Base-by-base conservation (phyloP, 2,797 vertebrate species). In the Sebastolobus alascanus region DNA sequence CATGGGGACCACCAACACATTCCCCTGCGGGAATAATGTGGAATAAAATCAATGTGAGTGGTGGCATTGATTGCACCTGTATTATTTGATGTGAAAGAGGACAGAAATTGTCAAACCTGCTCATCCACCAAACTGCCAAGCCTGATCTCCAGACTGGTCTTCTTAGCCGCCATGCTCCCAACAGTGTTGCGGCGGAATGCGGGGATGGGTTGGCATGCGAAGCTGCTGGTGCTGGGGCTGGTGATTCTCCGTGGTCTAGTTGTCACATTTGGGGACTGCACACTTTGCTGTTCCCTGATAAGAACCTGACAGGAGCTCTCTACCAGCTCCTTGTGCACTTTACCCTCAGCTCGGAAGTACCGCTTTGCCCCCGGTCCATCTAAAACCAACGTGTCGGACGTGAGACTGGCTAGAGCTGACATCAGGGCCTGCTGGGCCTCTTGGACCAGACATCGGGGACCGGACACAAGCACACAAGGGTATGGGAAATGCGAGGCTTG, bases 1-100 rank as follows among this genome's bases (percentile, higher is more conserved):
- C 88, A 95, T 91, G 1, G 95, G 94, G 6, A 59, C 90, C 40
- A 95, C 91, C 73, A 93, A 55, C 13, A 89, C 89, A 68, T 93
- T 85, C n/a, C 77, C 92, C 95, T 95, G 83, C 35, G 55, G 18
- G 77, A 22, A 82, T 8, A 37, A 76, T n/a, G 8, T 18, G 1
- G 52, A 54, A 72, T 9, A 59, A 61, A 22, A 25, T 54, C 13
- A 82, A 25, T 22, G 11, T 60, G 37, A 37, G 61, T 61, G 3
- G 2, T 33, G 73, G 13, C 3, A 37, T 9, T 29, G 16, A 37
- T 9, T 29, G 16, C 6, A 22, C 12, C 3, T 55, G 16, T 4
- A 12, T 9, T 16, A 20, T 4, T 18, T 25, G 1, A 25, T 55
- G 4, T 25, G 4, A 46, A 73, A 7, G 3, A 43, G 6, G 59